Base-by-base conservation (phyloP, 2,113 vertebrate genomes). In the Boleophthalmus pectinirostris region DNA sequence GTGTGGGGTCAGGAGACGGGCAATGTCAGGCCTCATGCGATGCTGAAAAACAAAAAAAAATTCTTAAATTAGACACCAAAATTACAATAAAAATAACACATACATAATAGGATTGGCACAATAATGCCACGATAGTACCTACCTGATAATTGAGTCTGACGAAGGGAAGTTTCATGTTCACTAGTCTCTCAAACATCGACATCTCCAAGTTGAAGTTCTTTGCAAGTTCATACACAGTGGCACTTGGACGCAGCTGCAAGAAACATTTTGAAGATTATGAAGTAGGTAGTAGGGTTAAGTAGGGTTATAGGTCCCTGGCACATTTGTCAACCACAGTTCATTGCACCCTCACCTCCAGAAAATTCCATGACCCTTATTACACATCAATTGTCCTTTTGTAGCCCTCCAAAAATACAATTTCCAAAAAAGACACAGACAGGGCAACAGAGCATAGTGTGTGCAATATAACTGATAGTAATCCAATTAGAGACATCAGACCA, bases 21-120 rank as follows among this genome's bases (percentile, higher is more conserved):
- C 96, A 43, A 99, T 99, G 71, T 98, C 96, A 75, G 97, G 96
- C 63, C 96, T 92, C 97, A 98, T 98, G 47, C 96, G 96, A 86
- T 99, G 97, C 97, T 99, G 85, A 51, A 71, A 58, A 67, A 72
- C 58, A 83, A 82, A 58, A 4, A 23, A 29, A 29, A 2, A 67
- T 38, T 5, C 58, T 43, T n/a, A 12, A 35, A 16, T 70, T 15
- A 49, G 74, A 73, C 35, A 73, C 0, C 23, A 24, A 58, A 13
- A 14, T 2, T 24, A 58, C 20, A n/a, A 54, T 20, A 53, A 43
- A 43, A 10, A 43, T 43, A 43, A 13, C 16, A 51, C 1, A 9
- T 53, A 20, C 16, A 54, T 54, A 5, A 5, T 20, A 58, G 24
- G 4, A 4, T 58, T 58, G 23, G 11, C 18, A n/a, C 18, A 10